Evolutionary conservation across 2,888 invertebrate genomes (phyloP), one percentile per base, ranked within the genome.

Genomic region (Hoplodrina blanda): DNA sequence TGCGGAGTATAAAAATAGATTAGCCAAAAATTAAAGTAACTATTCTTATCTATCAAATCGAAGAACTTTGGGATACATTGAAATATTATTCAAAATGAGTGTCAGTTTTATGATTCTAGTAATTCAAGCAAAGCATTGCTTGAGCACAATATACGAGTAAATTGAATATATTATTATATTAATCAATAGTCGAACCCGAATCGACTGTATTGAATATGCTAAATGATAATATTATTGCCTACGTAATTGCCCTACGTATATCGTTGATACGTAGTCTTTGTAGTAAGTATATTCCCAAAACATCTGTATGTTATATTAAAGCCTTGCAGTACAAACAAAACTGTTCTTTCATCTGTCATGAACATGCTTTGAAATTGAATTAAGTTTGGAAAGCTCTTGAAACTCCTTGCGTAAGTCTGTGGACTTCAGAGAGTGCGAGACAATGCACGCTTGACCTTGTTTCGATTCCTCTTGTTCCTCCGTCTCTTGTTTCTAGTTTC

Each of bases 341-440:
- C 60, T 62, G 49, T 69, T 73, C 52, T 53, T 78, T 69, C 59
- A 78, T 60, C 62, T 65, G 77, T 69, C 73, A 65, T 65, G 54
- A 65, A 62, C 62, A 77, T 59, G 10, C 13, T 65, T 55, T 68
- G 54, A 57, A 78, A 73, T 78, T 78, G 54, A 68, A 74, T 78
- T 78, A 59, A 65, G 66, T 74, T 78, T 66, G 20, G 56, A 59
- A 70, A 56, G 49, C 20, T 60, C 56, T 65, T 60, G 49, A 49
- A 77, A 73, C 50, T 69, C n/a, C n/a, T 68, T 73, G 54, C 73
- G 44, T 67, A 52, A 54, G 63, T 54, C 46, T 63, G n/a, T n/a
- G 67, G 68, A 62, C 49, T 19, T 56, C 13, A 5, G 55, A 60
- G 54, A 54, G 61, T 49, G 41, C 44, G 37, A 62, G 56, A 69